Conservation (phyloP, 2,113 vertebrate species). For the Nycticorax nycticorax region DNA sequence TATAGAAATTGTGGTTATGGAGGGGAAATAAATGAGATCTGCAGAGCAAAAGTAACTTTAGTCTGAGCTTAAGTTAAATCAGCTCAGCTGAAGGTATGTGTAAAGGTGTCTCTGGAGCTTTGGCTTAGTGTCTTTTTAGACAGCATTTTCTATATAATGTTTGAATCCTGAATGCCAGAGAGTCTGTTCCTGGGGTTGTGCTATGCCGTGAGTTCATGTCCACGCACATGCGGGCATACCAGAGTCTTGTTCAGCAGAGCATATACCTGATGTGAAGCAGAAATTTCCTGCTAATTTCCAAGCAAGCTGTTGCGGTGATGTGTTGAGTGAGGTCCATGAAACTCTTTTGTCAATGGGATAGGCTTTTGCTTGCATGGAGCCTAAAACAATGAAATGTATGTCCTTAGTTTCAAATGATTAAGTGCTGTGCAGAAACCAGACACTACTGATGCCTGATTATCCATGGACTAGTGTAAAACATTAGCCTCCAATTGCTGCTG, state of each 20-base stretch:
- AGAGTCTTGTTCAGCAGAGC: neutral
- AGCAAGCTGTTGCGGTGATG: neutral
- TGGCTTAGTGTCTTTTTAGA: neutral
- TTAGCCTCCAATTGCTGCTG: neutral
- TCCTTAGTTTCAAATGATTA: slow-evolving; percentile 3
- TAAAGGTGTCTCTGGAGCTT: neutral
- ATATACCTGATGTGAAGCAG: neutral
- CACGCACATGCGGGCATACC: accelerated
- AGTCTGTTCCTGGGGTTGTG: neutral
- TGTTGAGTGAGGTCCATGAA: neutral
- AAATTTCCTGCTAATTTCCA: neutral
- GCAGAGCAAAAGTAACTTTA: neutral
- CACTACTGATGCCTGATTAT: neutral
- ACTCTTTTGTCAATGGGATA: neutral
- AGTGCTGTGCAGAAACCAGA: neutral
- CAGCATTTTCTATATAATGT: neutral
- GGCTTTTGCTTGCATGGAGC: neutral
- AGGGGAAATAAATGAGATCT: neutral
- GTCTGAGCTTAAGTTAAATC: neutral
- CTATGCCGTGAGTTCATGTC: neutral
- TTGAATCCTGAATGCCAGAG: neutral
- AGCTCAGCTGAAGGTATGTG: neutral
- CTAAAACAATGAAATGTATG: neutral
- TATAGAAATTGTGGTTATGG: neutral
- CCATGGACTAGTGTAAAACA: neutral